These are phyloP conservation scores for Rhynchotus rufescens DNA, from an alignment of 2,797 vertebrate genomes.

Conservation along the genomic window DNA sequence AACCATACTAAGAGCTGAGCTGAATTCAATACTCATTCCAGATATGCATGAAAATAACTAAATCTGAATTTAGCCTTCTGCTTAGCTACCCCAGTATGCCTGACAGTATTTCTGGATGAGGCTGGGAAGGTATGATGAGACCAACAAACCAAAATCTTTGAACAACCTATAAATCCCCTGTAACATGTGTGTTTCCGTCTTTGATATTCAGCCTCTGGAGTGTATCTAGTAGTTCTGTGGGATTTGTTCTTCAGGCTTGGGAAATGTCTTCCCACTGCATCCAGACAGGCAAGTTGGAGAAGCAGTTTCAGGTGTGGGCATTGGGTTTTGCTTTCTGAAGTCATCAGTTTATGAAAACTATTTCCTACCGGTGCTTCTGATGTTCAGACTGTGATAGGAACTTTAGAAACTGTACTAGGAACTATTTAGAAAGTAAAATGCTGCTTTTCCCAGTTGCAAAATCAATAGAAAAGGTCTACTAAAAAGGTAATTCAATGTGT, in stretches of 20 bases:
- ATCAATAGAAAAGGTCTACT: not conserved
- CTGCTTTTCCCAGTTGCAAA: not conserved
- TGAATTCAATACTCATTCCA: fast-evolving
- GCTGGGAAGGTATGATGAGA: not conserved
- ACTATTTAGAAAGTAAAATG: not conserved
- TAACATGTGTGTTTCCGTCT: not conserved
- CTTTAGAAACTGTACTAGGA: too few species aligned
- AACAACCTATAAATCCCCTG: not conserved
- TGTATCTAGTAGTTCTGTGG: not conserved
- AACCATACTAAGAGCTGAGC: not conserved
- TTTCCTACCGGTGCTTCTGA: not conserved
- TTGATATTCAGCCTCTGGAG: not conserved
- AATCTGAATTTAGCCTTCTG: not conserved
- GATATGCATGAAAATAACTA: not conserved
- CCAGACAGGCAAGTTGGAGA: not conserved
- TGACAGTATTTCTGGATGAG: not conserved
- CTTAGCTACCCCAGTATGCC: not conserved
- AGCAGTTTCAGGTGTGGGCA: not conserved
- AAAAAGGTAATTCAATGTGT: not conserved
- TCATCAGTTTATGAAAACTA: not conserved
- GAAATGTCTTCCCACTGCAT: too few species aligned
- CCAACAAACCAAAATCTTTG: not conserved
- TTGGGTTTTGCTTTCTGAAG: not conserved
- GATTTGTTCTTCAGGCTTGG: fast-evolving
- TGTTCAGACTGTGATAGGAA: not conserved